Evolutionary conservation across 2,113 vertebrate genomes (phyloP).

Genomic region (Forbesichthys papilliferus): DNA sequence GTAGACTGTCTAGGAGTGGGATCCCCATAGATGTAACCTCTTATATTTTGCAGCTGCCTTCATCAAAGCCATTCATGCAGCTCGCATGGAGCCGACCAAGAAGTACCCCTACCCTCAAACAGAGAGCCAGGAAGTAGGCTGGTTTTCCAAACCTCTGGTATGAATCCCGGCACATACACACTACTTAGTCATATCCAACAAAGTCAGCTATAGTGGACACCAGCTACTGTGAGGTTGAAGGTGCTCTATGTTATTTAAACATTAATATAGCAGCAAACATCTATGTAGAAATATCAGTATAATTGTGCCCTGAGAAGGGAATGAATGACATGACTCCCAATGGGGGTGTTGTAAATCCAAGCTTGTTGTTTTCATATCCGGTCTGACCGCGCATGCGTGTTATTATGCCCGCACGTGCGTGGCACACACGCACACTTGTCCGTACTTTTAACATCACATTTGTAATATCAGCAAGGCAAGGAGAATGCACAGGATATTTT

Average conservation of each 20-base stretch:
- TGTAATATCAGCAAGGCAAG: not conserved
- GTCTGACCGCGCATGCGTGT: too few relatives aligned
- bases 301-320: too few relatives aligned
- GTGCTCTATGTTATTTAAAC: too few relatives aligned
- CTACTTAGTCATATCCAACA: not conserved
- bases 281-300: too few relatives aligned
- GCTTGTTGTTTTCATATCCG: too few relatives aligned
- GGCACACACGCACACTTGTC: too few relatives aligned
- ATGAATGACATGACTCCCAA: too few relatives aligned
- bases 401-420: too few relatives aligned
- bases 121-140: conserved; percentile 88
- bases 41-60: conserved; percentile 73
- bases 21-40: not conserved
- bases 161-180: conserved; percentile 12
- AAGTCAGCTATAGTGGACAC: not conserved
- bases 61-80: conserved; percentile 76
- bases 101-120: conserved; percentile 85
- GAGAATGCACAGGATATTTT: not conserved
- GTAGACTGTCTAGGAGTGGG: too few relatives aligned
- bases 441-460: not conserved
- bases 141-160: conserved; percentile 85
- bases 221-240: too few relatives aligned
- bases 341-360: too few relatives aligned
- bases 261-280: too few relatives aligned
- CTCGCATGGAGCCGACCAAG: conserved; percentile 78